Evolutionary conservation across 2,888 invertebrate genomes (phyloP).

Genomic region (Cantharis flavilabris): DNA sequence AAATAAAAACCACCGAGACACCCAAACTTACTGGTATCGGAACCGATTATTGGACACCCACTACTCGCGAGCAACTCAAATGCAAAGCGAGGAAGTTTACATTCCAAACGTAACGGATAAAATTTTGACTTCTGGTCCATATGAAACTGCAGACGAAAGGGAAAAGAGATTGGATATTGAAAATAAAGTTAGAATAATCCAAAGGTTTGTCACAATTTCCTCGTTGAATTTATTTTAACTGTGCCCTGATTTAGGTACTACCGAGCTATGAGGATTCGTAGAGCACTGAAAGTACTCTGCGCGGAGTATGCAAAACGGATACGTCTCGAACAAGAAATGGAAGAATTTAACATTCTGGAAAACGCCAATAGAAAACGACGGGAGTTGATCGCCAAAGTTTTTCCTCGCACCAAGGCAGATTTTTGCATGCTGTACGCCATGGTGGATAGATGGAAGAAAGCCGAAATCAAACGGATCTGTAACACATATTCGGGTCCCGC

Average conservation of each 20-base stretch:
- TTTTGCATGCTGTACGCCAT: slow-evolving; percentile 75
- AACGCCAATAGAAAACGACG: slow-evolving; percentile 60
- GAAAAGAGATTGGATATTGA: slow-evolving; percentile 61
- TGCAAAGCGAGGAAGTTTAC: slow-evolving; percentile 61
- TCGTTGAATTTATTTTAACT: not conserved
- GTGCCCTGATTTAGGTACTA: slow-evolving; percentile 55
- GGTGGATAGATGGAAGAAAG: slow-evolving; percentile 69
- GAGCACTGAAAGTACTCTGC: slow-evolving; percentile 58
- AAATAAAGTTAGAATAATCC: slow-evolving; percentile 65
- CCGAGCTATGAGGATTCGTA: slow-evolving; percentile 62
- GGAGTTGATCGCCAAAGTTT: slow-evolving; percentile 69
- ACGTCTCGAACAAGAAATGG: slow-evolving; percentile 60
- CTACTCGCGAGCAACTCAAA: slow-evolving; percentile 66
- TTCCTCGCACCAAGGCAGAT: slow-evolving; percentile 71
- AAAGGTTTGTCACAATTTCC: slow-evolving; percentile 49
- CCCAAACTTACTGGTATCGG: slow-evolving; percentile 65
- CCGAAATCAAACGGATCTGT: slow-evolving; percentile 67
- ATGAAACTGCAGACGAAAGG: slow-evolving; percentile 69
- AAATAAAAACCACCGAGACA: slow-evolving; percentile 63
- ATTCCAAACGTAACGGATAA: slow-evolving; percentile 68
- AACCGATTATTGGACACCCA: slow-evolving; percentile 61
- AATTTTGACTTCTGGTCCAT: slow-evolving; percentile 64
- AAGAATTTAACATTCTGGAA: slow-evolving; percentile 56
- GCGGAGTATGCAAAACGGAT: slow-evolving; percentile 57
- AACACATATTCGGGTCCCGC: slow-evolving; percentile 68